phyloP scores from a whole-genome alignment of 2,797 vertebrate species.

The Nannoperca australis region DNA sequence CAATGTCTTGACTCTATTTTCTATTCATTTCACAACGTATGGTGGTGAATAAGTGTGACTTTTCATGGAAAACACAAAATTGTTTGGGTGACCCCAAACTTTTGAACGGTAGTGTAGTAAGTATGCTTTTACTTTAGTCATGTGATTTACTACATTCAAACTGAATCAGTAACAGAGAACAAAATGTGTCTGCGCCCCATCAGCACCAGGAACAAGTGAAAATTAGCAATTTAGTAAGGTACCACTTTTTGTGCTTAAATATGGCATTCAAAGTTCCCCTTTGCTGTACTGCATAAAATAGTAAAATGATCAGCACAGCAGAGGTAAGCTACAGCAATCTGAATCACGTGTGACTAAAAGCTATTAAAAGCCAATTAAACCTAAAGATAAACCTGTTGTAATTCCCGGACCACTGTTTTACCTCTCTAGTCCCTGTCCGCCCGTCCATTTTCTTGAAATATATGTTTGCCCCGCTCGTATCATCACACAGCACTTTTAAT shows the following conservation, averaged over 20 bases:
- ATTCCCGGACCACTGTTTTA: slow-evolving; percentile 11
- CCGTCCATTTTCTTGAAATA: slow-evolving; percentile 43
- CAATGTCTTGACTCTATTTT: too few relatives aligned
- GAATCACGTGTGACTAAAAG: slow-evolving; percentile 3
- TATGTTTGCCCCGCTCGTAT: slow-evolving; percentile 23
- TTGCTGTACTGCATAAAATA: neutral
- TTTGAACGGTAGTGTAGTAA: too few relatives aligned
- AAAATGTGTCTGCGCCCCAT: too few relatives aligned
- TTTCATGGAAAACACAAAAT: too few relatives aligned
- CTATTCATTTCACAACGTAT: too few relatives aligned
- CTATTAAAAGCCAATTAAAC: slow-evolving; percentile 21
- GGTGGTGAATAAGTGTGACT: too few relatives aligned
- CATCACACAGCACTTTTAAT: slow-evolving; percentile 50
- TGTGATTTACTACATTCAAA: too few relatives aligned
- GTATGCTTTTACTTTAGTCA: too few relatives aligned
- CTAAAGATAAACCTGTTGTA: slow-evolving; percentile 22
- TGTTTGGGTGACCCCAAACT: too few relatives aligned
- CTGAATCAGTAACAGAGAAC: too few relatives aligned
- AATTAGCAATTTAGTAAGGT: too few relatives aligned
- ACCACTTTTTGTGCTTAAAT: slow-evolving; percentile 14
- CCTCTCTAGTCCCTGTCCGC: slow-evolving; percentile 20
- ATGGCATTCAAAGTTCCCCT: slow-evolving; percentile 5
- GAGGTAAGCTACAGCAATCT: neutral
- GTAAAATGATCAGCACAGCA: slow-evolving; percentile 7
- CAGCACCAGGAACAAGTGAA: too few relatives aligned